Base-by-base conservation (phyloP, 64 coral and sea anemone genomes). In the Porites lutea region DNA sequence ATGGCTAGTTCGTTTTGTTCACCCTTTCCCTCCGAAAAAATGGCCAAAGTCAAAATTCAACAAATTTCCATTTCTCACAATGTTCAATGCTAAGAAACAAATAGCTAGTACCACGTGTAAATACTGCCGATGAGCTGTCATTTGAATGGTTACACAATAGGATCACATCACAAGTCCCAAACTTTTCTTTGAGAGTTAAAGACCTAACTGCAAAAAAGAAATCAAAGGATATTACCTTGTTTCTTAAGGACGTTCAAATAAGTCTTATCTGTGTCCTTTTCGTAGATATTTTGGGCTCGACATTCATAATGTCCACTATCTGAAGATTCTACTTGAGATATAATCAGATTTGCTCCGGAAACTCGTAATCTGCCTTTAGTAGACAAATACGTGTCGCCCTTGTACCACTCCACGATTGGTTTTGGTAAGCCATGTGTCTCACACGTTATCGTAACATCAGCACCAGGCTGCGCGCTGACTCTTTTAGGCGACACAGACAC, bases 331-430 rank as follows among this genome's bases (percentile, higher is more conserved):
- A 74, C 88, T 68, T 61, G 79, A 4, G 52, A 58, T 45, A 94
- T 82, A 16, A 90, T 91, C 27, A 88, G 53, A 44, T 87, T 55
- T 2, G 61, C 90, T 16, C 87, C 16, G 13, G 88, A 71, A 6
- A 88, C 68, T 2, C 59, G 61, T 7, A 75, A 54, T 19, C 82
- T 77, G 1, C 57, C 60, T 37, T 46, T 60, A 51, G n/a, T 18
- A 54, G 58, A 85, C 1, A 97, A 58, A 4, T 91, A 0, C 2
- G 9, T 70, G 3, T 71, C 46, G 43, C 91, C 83, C 45, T 97
- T 97, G 75, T 91, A 97, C 95, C 95, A 97, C 75, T 76, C 78
- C 11, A 87, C 92, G 11, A 70, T 82, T 5, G 95, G 95, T 65
- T 59, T 74, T 57, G 95, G 95, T 48, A 14, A 87, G 9, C 95